Evolutionary conservation across 2,888 invertebrate genomes (phyloP).

Genomic region (Pyrocoelia pectoralis): DNA sequence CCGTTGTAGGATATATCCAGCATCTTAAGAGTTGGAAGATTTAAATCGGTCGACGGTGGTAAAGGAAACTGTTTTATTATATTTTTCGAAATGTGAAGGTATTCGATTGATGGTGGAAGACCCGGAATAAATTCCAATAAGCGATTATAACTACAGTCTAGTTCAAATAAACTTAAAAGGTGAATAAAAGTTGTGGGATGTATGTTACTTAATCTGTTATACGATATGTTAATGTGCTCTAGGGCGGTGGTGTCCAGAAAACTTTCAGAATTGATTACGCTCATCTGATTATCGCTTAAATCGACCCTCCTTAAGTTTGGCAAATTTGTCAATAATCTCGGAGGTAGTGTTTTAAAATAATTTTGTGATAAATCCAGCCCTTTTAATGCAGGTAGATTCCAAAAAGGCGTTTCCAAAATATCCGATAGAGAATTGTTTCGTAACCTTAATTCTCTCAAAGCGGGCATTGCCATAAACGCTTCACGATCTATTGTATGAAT

Average conservation of each 20-base stretch:
- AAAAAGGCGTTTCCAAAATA: constrained; percentile 76
- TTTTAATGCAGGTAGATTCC: constrained; percentile 85
- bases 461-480: constrained; percentile 84
- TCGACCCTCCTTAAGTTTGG: constrained; percentile 80
- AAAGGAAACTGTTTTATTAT: constrained; percentile 72
- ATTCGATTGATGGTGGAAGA: constrained; percentile 78
- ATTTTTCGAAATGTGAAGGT: constrained; percentile 75
- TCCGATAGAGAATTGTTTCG: constrained; percentile 84
- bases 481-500: constrained; percentile 78
- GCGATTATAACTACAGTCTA: constrained; percentile 79
- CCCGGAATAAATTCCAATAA: constrained; percentile 80
- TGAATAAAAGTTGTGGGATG: constrained; percentile 82
- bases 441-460: constrained; percentile 80
- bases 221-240: constrained; percentile 82
- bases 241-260: constrained; percentile 76
- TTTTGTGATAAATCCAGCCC: constrained; percentile 84
- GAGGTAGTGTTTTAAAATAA: constrained; percentile 74
- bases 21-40: constrained; percentile 75
- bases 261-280: constrained; percentile 74
- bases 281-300: constrained; percentile 77
- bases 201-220: constrained; percentile 73
- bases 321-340: constrained; percentile 75
- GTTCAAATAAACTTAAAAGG: constrained; percentile 76
- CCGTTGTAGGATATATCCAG: constrained; percentile 80
- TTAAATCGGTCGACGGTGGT: constrained; percentile 72